Percentiles rank a stretch among this genome's conserved stretches.
These are phyloP conservation scores for Amitus sp. DNA, from an alignment of 2,888 invertebrate species.

Conservation along the genomic window DNA sequence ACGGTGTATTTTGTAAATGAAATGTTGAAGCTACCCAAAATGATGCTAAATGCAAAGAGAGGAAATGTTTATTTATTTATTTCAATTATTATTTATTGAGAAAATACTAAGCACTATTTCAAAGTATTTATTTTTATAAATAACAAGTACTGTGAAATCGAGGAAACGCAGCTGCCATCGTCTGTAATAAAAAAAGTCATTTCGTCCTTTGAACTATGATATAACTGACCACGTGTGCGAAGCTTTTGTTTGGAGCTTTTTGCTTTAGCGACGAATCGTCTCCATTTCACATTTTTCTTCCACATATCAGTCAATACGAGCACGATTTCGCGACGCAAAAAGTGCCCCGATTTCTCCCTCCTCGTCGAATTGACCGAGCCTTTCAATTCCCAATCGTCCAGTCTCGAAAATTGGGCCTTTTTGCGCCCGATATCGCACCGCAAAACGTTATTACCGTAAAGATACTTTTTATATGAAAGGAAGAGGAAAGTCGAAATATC, in stretches of 20 bases:
- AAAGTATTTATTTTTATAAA: conserved; percentile 66
- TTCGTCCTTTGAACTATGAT: conserved; percentile 45
- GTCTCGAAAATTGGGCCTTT: neutral
- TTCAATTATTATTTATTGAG: conserved; percentile 64
- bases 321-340: conserved; percentile 3
- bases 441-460: conserved; percentile 3
- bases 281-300: conserved; percentile 24
- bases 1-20: too few relatives aligned
- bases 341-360: neutral
- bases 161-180: conserved; percentile 48
- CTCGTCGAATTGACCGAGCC: conserved; percentile 1
- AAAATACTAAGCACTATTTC: conserved; percentile 52
- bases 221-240: conserved; percentile 53
- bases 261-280: conserved; percentile 46
- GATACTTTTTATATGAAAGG: conserved; percentile 2
- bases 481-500: neutral
- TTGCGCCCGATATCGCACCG: neutral
- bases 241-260: conserved; percentile 58
- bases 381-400: neutral
- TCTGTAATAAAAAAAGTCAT: conserved; percentile 47
- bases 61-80: conserved; percentile 64
- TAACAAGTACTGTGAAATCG: conserved; percentile 45
- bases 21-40: conserved; percentile 55
- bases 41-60: conserved; percentile 58
- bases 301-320: conserved; percentile 29